Percentiles rank a stretch among this genome's conserved stretches.
These are phyloP conservation scores for Hydropsyche betteni DNA, from an alignment of 2,888 invertebrate species.

Conservation along the genomic window DNA sequence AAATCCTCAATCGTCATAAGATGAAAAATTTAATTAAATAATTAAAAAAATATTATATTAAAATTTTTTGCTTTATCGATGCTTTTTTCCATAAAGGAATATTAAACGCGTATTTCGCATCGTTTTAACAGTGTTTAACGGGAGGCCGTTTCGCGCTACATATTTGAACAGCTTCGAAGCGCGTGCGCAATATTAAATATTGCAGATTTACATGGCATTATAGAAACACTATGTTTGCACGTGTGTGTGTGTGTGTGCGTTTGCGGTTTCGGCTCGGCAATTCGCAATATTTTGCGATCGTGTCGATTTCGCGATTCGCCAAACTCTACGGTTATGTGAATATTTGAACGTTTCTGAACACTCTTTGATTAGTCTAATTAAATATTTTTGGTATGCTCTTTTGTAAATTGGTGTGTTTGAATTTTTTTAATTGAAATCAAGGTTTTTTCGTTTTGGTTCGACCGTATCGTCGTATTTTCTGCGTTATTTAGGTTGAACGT, in stretches of 20 bases:
- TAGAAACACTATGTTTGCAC: background rate
- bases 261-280: too few relatives aligned
- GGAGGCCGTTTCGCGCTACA: background rate
- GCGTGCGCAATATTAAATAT: slow-evolving; percentile 26
- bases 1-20: too few relatives aligned
- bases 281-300: too few relatives aligned
- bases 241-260: too few relatives aligned
- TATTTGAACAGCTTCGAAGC: background rate
- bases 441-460: background rate
- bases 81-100: background rate
- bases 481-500: slow-evolving; percentile 7
- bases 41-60: too few relatives aligned
- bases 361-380: too few relatives aligned
- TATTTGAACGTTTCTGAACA: too few relatives aligned
- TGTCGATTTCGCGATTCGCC: background rate
- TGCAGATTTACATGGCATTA: background rate
- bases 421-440: background rate
- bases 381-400: too few relatives aligned
- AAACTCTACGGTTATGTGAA: background rate
- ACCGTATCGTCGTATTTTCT: background rate
- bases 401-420: too few relatives aligned
- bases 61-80: too few relatives aligned
- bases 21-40: too few relatives aligned
- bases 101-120: background rate
- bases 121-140: background rate